Conservation (phyloP, 2,113 vertebrate species). For the Pao palembangensis region DNA sequence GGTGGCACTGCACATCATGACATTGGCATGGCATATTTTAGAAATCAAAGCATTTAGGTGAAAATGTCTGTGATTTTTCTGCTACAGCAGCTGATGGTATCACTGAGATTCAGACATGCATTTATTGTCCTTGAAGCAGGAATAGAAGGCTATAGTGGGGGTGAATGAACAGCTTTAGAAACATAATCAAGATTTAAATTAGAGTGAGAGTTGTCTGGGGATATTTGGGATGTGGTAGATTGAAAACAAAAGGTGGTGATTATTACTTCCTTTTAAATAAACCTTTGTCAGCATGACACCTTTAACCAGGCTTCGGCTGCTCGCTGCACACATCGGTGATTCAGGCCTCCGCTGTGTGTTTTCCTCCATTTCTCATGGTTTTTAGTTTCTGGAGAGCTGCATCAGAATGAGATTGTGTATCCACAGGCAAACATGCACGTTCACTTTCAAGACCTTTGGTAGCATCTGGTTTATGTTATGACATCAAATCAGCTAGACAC, state of each 20-base stretch:
- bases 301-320: slow-evolving; percentile 15
- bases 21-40: no score
- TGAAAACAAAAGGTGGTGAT: slow-evolving; percentile 20
- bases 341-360: slow-evolving; percentile 22
- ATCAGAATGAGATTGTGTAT: slow-evolving; percentile 16
- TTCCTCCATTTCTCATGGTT: slow-evolving; percentile 24
- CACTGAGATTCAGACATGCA: no score
- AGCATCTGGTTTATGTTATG: slow-evolving; percentile 36
- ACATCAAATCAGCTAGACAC: neutral
- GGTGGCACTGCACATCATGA: no score
- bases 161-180: no score
- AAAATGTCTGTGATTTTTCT: no score
- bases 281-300: slow-evolving; percentile 35
- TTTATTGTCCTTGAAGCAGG: no score
- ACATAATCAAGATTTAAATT: slow-evolving; percentile 17
- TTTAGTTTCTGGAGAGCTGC: slow-evolving; percentile 45
- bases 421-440: slow-evolving; percentile 27
- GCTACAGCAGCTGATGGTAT: no score
- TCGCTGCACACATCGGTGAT: slow-evolving; percentile 21
- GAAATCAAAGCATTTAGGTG: no score
- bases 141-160: no score
- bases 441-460: slow-evolving; percentile 1
- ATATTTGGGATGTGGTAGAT: slow-evolving; percentile 29
- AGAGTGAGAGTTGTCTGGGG: slow-evolving; percentile 5
- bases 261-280: slow-evolving; percentile 48